Conservation (phyloP, 2,113 vertebrate genomes). For the Chelonoidis abingdonii region DNA sequence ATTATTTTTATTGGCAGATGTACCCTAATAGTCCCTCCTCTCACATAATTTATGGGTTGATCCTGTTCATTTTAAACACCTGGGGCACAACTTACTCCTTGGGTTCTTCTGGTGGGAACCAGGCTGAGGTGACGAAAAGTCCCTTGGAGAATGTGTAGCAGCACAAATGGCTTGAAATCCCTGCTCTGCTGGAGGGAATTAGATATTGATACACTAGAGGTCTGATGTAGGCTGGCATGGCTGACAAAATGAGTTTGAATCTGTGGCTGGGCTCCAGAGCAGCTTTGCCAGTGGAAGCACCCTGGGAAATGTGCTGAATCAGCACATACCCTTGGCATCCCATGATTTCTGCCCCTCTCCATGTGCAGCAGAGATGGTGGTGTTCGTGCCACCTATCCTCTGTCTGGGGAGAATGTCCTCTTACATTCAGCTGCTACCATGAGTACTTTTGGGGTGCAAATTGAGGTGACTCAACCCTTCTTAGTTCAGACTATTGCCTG, state of each 20-base stretch:
- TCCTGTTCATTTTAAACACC: background rate
- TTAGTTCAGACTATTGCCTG: background rate
- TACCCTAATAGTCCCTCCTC: background rate
- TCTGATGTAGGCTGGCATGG: background rate
- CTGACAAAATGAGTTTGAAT: background rate
- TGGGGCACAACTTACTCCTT: rapidly evolving
- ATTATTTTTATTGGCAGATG: background rate
- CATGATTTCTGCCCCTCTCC: background rate
- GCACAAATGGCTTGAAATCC: rapidly evolving
- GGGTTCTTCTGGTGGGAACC: rapidly evolving
- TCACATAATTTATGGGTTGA: background rate
- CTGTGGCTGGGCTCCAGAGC: background rate
- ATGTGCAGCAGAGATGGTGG: background rate
- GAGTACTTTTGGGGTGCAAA: background rate
- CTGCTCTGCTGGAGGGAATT: background rate
- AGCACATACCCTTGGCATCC: background rate
- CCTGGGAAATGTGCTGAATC: background rate
- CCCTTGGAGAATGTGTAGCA: background rate
- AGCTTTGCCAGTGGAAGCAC: background rate
- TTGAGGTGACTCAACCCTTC: background rate
- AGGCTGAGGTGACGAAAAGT: background rate
- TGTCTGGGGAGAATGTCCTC: background rate
- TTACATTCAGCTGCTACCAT: background rate
- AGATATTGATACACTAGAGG: background rate
- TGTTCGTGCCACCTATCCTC: background rate